phyloP scores from a whole-genome alignment of 2,888 invertebrate species.

The Monochamus alternatus region DNA sequence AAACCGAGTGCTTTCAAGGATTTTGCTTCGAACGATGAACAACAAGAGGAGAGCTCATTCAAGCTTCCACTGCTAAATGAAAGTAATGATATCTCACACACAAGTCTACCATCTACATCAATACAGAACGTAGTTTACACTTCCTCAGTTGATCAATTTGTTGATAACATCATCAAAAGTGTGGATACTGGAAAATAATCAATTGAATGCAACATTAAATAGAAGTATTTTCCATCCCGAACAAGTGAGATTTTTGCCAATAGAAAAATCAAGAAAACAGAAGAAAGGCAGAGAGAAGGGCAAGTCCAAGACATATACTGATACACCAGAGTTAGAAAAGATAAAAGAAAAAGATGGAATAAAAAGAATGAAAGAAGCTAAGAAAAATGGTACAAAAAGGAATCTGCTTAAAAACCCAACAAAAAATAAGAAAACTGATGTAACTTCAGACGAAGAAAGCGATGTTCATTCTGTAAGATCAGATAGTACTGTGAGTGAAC shows the following conservation, averaged over 20 bases:
- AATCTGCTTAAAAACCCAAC: background rate
- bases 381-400: background rate
- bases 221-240: background rate
- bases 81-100: background rate
- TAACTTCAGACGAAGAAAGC: conserved; percentile 4
- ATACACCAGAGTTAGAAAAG: background rate
- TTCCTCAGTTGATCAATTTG: background rate
- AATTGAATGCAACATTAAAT: background rate
- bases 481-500: conserved; percentile 2
- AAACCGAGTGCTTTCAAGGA: background rate
- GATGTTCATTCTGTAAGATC: conserved; percentile 15
- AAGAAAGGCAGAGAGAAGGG: background rate
- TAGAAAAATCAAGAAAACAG: background rate
- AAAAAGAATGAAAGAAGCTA: background rate
- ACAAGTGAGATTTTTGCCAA: background rate
- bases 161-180: background rate
- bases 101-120: background rate
- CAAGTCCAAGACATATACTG: background rate
- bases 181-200: background rate
- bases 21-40: background rate
- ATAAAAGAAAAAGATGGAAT: background rate
- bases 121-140: background rate
- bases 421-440: background rate
- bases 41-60: background rate
- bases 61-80: background rate